phyloP scores from a whole-genome alignment of 1,140 invertebrate species.

The Cheumatopsyche charites region DNA sequence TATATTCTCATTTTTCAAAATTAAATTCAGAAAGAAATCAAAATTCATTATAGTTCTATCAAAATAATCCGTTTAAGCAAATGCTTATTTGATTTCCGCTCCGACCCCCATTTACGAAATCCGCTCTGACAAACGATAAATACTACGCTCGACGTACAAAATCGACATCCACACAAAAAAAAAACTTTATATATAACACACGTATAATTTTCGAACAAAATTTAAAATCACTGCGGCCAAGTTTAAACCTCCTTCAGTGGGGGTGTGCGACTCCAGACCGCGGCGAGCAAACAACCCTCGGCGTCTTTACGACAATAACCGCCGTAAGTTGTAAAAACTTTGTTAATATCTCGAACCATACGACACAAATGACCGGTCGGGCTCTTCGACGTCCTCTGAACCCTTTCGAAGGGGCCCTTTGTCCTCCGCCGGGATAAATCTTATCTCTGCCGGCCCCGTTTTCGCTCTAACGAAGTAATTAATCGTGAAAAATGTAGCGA shows the following conservation, averaged over 20 bases:
- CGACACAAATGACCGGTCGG: slow-evolving; percentile 12
- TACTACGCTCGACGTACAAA: too few species aligned
- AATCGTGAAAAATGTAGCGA: slow-evolving; percentile 48
- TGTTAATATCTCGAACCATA: slow-evolving; percentile 21
- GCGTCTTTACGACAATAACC: slow-evolving; percentile 6
- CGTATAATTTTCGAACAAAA: too few species aligned
- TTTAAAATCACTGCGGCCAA: neutral
- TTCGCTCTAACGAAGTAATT: slow-evolving; percentile 46
- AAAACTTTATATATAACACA: too few species aligned
- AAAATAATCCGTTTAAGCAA: too few species aligned
- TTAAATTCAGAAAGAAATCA: too few species aligned
- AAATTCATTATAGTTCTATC: too few species aligned
- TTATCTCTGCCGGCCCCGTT: slow-evolving; percentile 21
- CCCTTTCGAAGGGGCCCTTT: neutral
- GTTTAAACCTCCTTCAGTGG: slow-evolving; percentile 1
- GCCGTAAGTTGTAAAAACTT: slow-evolving; percentile 21
- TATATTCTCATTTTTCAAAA: too few species aligned
- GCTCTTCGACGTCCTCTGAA: neutral
- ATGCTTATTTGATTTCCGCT: too few species aligned
- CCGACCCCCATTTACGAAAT: neutral
- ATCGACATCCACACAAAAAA: too few species aligned
- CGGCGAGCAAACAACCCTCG: neutral
- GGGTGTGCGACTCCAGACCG: neutral
- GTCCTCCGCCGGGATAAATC: slow-evolving; percentile 30
- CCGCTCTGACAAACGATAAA: neutral